Conservation (phyloP, 2,888 invertebrate species). For the Bugulina stolonifera region DNA sequence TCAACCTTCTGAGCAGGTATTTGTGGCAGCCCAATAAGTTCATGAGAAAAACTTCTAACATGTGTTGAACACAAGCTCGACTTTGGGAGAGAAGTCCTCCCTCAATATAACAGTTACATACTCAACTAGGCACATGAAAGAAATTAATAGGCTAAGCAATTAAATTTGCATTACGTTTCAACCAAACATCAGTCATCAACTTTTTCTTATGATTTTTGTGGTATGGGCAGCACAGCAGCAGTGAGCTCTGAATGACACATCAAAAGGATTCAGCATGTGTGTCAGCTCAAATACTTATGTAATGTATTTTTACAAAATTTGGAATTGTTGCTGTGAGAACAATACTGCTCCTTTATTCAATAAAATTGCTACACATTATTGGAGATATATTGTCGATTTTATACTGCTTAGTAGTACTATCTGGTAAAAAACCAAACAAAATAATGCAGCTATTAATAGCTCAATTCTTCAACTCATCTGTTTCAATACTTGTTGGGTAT, state of each 20-base stretch:
- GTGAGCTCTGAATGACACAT: background rate
- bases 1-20: constrained; percentile 10
- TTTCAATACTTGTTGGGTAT: no score
- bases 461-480: no score
- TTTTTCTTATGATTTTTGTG: background rate
- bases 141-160: background rate
- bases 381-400: no score
- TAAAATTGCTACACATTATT: no score
- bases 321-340: no score
- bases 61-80: background rate
- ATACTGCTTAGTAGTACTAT: no score
- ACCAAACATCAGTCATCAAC: constrained; percentile 9
- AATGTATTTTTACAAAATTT: no score
- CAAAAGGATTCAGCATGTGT: no score
- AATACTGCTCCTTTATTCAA: no score
- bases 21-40: constrained; percentile 6
- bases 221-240: background rate
- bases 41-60: constrained; percentile 3
- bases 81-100: background rate
- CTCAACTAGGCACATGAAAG: constrained; percentile 18
- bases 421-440: no score
- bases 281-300: no score
- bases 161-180: constrained; percentile 9
- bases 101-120: background rate
- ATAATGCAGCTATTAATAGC: no score